These are phyloP conservation scores for Echinops telfairi DNA, from an alignment of 2,113 vertebrate genomes.

Conservation along the genomic window DNA sequence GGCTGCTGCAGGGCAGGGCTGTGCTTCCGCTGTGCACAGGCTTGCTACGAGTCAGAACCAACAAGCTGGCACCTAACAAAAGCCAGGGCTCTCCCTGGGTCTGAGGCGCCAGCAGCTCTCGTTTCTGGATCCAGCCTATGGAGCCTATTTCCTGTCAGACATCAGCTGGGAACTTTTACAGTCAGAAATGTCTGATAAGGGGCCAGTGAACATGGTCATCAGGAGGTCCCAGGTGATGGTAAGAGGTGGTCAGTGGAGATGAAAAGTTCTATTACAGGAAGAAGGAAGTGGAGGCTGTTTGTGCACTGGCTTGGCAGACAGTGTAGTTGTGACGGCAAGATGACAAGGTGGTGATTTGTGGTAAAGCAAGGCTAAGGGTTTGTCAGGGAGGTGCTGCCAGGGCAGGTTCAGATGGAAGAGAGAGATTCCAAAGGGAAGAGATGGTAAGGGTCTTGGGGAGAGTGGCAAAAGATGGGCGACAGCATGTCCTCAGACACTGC, in stretches of 20 bases:
- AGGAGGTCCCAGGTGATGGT: not conserved
- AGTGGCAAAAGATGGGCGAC: not conserved
- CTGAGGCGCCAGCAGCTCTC: not conserved
- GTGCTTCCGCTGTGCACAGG: no score
- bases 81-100: not conserved
- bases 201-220: not conserved
- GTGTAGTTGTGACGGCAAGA: not conserved
- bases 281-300: not conserved
- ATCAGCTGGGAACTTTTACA: not conserved
- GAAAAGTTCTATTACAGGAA: not conserved
- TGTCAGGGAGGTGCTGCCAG: not conserved
- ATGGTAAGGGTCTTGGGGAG: not conserved
- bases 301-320: not conserved
- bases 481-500: not conserved
- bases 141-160: not conserved
- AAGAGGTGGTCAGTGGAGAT: not conserved
- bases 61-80: no score
- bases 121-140: not conserved
- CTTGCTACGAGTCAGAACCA: no score
- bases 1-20: no score
- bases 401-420: not conserved
- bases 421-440: not conserved
- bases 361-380: not conserved
- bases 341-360: not conserved
- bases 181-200: constrained; percentile 2